Evolutionary conservation across 1,140 invertebrate species (phyloP), one percentile per base, ranked within the genome.

Genomic region (Zaprionus inermis): DNA sequence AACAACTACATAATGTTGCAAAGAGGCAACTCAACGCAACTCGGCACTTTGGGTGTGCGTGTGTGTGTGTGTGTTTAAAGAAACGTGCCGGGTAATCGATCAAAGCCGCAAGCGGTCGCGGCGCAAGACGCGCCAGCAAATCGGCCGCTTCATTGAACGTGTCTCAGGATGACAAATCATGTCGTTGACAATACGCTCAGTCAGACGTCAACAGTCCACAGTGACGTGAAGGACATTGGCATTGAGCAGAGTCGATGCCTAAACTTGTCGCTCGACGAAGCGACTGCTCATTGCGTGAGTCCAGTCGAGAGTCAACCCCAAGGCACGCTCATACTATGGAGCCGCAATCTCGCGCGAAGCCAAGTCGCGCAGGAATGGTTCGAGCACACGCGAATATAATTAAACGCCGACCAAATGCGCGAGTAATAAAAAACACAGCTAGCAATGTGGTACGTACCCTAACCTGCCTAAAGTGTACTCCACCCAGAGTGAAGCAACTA

Each of bases 331-430:
- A 22, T 5, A 60, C 5, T 10, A 28, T 6, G n/a, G 34, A 7
- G 14, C 34, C 63, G 16, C 63, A 72, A 72, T 59, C 71, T 55
- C 64, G 41, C 55, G 64, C 70, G 46, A 20, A 46, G n/a, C 30
- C 34, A 32, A 59, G 46, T 32, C 61, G 30, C 49, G 52, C 55
- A 38, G 66, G 41, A 79, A 85, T 82, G 76, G 71, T 72, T 65
- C 64, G 58, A 66, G 65, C 74, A 61, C 84, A 88, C 84, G 84
- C 84, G 75, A 84, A 76, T 81, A 89, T 89, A 88, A 88, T 88
- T 88, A 88, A 88, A 69, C 54, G 46, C 60, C 44, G 49, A n/a
- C 41, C 70, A 67, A 72, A 86, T 84, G 79, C 83, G 88, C 70
- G 67, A 79, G 65, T 79, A 88, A 88, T 79, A 69, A 77, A 72